Conservation (phyloP, 2,888 invertebrate genomes). For the Andrena hattorfiana region DNA sequence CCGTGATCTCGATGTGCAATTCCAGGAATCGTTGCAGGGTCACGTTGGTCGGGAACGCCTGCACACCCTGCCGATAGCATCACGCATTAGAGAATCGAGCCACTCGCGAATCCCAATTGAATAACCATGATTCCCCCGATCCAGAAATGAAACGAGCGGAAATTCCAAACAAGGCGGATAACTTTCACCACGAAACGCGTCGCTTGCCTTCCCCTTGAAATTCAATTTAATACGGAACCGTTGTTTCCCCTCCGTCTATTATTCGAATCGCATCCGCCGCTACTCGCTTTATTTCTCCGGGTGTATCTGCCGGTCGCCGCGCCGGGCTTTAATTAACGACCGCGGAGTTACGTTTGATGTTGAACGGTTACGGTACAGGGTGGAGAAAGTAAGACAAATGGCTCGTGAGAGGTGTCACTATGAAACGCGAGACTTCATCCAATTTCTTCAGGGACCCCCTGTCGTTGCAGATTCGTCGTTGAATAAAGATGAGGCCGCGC, state of each 20-base stretch:
- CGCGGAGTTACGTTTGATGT: slow-evolving; percentile 19
- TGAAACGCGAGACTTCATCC: slow-evolving; percentile 51
- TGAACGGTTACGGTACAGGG: neutral
- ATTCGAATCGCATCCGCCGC: neutral
- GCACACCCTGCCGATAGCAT: slow-evolving; percentile 86
- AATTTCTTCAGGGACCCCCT: slow-evolving; percentile 54
- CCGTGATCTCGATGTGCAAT: slow-evolving; percentile 96
- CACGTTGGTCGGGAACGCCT: slow-evolving; percentile 97
- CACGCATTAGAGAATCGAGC: slow-evolving; percentile 24
- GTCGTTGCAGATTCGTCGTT: slow-evolving; percentile 41
- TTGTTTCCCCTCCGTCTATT: neutral
- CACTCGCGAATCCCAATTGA: slow-evolving; percentile 10
- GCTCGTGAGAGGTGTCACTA: slow-evolving; percentile 36
- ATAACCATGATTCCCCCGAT: slow-evolving; percentile 17
- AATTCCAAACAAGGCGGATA: slow-evolving; percentile 1
- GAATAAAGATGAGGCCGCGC: slow-evolving; percentile 68
- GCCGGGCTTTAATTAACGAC: slow-evolving; percentile 30
- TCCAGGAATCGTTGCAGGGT: slow-evolving; percentile 97
- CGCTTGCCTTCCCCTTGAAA: slow-evolving; percentile 21
- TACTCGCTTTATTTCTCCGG: neutral
- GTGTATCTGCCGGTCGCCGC: neutral
- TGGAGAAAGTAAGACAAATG: slow-evolving; percentile 44
- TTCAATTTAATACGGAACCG: slow-evolving; percentile 29
- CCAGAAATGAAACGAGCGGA: slow-evolving; percentile 14
- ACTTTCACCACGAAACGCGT: slow-evolving; percentile 9